Conservation (phyloP, 2,888 invertebrate genomes). For the Polylopha cassiicola region DNA sequence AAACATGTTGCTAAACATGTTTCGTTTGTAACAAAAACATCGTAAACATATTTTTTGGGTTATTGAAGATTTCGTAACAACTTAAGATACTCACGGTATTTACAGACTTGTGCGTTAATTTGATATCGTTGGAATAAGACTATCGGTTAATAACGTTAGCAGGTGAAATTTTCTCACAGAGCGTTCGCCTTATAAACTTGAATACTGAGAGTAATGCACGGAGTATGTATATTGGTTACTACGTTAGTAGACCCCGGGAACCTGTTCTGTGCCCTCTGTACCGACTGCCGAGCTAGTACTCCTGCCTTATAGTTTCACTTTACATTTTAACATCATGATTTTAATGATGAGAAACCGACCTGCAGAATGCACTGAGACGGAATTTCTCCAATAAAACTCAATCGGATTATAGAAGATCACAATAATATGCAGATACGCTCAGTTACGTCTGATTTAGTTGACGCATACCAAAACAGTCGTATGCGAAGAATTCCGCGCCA, state of each 20-base stretch:
- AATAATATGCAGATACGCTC: slow-evolving; percentile 16
- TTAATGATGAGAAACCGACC: slow-evolving; percentile 9
- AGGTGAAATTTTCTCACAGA: slow-evolving; percentile 72
- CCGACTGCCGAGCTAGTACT: slow-evolving; percentile 51
- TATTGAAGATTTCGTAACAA: too few species aligned
- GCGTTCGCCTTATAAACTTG: slow-evolving; percentile 58
- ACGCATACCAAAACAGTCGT: slow-evolving; percentile 32
- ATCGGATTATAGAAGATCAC: background rate
- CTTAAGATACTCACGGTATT: too few species aligned
- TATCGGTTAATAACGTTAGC: too few species aligned
- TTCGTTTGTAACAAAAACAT: too few species aligned
- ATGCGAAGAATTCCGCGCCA: slow-evolving; percentile 28
- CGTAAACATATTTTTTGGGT: too few species aligned
- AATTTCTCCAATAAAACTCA: too few species aligned
- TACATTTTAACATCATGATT: slow-evolving; percentile 15
- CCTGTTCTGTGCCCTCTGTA: slow-evolving; percentile 73
- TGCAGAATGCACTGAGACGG: too few species aligned
- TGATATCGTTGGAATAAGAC: too few species aligned
- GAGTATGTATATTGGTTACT: slow-evolving; percentile 73
- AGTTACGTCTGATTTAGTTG: slow-evolving; percentile 14
- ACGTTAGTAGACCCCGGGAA: slow-evolving; percentile 67
- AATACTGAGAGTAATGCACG: slow-evolving; percentile 62
- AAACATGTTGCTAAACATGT: too few species aligned
- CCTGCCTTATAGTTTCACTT: slow-evolving; percentile 64
- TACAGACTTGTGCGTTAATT: too few species aligned